These are phyloP conservation scores for Napeogenes sylphis DNA, from an alignment of 2,888 invertebrate genomes.

Conservation along the genomic window DNA sequence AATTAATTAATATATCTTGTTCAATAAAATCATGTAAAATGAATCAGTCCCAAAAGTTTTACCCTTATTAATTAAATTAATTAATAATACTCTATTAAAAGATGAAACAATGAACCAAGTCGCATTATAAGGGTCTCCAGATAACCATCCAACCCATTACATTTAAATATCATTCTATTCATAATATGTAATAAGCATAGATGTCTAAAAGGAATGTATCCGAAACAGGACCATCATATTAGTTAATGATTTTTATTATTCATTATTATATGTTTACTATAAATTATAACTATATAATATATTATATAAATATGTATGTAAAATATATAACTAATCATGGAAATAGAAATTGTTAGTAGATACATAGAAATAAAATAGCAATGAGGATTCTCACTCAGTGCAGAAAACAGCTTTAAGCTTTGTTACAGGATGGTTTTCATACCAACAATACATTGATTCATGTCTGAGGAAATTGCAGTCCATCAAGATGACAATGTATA, in stretches of 20 bases:
- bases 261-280: too few relatives aligned
- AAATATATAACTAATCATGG: too few relatives aligned
- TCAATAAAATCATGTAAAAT: conserved; percentile 16
- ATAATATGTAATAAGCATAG: not conserved
- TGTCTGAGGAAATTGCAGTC: conserved; percentile 16
- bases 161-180: conserved; percentile 1
- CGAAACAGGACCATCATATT: too few relatives aligned
- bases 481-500: conserved; percentile 21
- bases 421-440: conserved; percentile 19
- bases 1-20: not conserved
- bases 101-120: not conserved
- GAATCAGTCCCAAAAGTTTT: conserved; percentile 17
- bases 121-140: conserved; percentile 1
- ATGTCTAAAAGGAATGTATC: not conserved
- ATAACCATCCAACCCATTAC: not conserved
- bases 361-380: not conserved
- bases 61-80: conserved; percentile 15
- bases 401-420: not conserved
- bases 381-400: not conserved
- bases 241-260: too few relatives aligned
- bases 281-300: too few relatives aligned
- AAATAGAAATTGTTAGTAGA: not conserved
- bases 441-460: conserved; percentile 26
- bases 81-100: conserved; percentile 2
- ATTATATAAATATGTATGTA: too few relatives aligned